Evolutionary conservation across 1,140 invertebrate species (phyloP).

Genomic region (Watersipora subatra): DNA sequence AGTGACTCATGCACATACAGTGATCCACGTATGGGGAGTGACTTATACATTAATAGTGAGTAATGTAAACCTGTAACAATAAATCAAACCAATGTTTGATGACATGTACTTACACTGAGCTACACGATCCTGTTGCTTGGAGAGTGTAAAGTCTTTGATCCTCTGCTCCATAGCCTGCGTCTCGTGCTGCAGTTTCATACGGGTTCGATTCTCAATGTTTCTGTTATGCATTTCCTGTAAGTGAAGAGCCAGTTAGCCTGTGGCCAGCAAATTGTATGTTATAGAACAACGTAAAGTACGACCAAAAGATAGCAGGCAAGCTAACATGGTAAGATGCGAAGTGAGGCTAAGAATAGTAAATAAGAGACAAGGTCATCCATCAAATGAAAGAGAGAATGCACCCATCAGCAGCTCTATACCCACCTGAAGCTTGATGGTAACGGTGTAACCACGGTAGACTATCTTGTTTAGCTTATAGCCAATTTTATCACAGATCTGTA

Average conservation of each 20-base stretch:
- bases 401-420: too few relatives aligned
- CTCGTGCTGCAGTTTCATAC: constrained; percentile 23
- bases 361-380: too few relatives aligned
- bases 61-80: too few relatives aligned
- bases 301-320: too few relatives aligned
- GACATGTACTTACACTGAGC: constrained; percentile 13
- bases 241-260: not conserved
- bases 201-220: constrained; percentile 27
- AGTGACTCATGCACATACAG: too few relatives aligned
- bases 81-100: not conserved
- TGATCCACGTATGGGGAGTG: too few relatives aligned
- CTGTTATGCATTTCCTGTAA: constrained; percentile 27
- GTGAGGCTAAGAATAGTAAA: too few relatives aligned
- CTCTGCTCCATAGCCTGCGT: constrained; percentile 24
- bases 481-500: constrained; percentile 20
- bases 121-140: constrained; percentile 19
- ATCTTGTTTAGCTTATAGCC: constrained; percentile 26
- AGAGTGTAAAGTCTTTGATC: constrained; percentile 18
- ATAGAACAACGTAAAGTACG: too few relatives aligned
- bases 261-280: not conserved
- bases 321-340: too few relatives aligned
- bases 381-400: too few relatives aligned
- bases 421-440: constrained; percentile 25
- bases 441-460: constrained; percentile 29
- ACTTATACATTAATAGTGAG: too few relatives aligned